Evolutionary conservation across 2,797 vertebrate species (phyloP).

Genomic region (Adelosebastes latens): DNA sequence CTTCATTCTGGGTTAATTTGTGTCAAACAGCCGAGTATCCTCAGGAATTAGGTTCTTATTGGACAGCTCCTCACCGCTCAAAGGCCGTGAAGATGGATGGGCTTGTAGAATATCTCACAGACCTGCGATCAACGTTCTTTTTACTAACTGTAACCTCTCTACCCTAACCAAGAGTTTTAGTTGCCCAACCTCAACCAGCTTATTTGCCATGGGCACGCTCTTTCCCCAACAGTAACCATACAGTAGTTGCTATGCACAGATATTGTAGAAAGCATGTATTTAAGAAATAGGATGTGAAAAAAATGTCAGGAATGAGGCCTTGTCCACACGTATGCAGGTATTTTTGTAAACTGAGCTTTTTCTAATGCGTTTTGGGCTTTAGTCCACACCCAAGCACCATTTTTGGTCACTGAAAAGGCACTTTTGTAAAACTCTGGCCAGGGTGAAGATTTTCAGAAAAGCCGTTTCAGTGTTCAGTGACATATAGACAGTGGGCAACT

Average conservation of each 20-base stretch:
- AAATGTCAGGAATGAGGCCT: background rate
- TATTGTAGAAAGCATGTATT: no score
- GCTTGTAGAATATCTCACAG: background rate
- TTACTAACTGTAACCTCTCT: no score
- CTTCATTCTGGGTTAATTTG: background rate
- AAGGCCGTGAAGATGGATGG: background rate
- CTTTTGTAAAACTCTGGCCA: no score
- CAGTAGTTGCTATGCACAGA: background rate
- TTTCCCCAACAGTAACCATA: background rate
- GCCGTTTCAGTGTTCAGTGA: no score
- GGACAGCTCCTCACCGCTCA: no score
- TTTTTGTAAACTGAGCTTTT: no score
- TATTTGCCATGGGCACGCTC: background rate
- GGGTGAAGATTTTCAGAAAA: no score
- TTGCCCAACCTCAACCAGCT: background rate
- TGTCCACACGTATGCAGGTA: no score
- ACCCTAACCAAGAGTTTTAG: background rate
- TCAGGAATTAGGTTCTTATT: background rate
- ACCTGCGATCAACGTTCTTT: background rate
- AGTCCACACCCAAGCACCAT: fast-evolving
- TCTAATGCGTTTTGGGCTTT: no score
- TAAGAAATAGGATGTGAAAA: background rate
- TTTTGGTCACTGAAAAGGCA: no score
- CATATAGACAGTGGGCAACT: no score
- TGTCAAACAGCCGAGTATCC: background rate